phyloP scores from a whole-genome alignment of 2,888 invertebrate genomes.

The Iselma pallidipennis region DNA sequence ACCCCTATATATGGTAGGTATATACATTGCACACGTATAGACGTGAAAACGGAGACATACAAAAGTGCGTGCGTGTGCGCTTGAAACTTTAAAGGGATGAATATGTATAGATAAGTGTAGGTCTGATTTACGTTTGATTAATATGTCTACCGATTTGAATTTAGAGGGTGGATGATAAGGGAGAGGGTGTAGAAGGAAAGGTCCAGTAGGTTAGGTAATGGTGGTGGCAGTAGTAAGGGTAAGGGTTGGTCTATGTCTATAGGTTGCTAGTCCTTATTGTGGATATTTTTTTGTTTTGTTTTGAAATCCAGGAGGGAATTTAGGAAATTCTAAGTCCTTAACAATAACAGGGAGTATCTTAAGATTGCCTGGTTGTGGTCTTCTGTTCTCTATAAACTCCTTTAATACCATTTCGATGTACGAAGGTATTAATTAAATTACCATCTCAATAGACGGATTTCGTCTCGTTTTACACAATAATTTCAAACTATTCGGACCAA shows the following conservation, averaged over 20 bases:
- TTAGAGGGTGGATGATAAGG: slow-evolving; percentile 19
- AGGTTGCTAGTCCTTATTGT: neutral
- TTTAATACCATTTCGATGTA: neutral
- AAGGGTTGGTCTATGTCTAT: neutral
- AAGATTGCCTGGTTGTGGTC: too few relatives aligned
- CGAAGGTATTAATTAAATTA: neutral
- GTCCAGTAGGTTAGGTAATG: slow-evolving; percentile 15
- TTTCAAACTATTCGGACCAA: too few relatives aligned
- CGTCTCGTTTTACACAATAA: too few relatives aligned
- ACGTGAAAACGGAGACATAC: neutral
- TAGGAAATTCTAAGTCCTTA: neutral
- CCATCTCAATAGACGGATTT: neutral
- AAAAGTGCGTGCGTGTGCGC: slow-evolving; percentile 11
- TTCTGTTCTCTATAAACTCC: too few relatives aligned
- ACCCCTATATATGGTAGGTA: neutral
- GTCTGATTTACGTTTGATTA: slow-evolving; percentile 45
- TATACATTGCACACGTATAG: slow-evolving; percentile 8
- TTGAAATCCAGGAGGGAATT: neutral
- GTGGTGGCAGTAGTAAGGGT: slow-evolving; percentile 3
- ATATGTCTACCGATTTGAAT: slow-evolving; percentile 39
- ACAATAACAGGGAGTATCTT: too few relatives aligned
- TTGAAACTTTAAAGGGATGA: neutral
- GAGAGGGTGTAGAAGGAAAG: neutral
- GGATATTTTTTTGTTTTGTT: neutral
- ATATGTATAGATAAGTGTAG: slow-evolving; percentile 36